These are phyloP conservation scores for Andrena chrysosceles DNA, from an alignment of 2,888 invertebrate species.

Conservation along the genomic window DNA sequence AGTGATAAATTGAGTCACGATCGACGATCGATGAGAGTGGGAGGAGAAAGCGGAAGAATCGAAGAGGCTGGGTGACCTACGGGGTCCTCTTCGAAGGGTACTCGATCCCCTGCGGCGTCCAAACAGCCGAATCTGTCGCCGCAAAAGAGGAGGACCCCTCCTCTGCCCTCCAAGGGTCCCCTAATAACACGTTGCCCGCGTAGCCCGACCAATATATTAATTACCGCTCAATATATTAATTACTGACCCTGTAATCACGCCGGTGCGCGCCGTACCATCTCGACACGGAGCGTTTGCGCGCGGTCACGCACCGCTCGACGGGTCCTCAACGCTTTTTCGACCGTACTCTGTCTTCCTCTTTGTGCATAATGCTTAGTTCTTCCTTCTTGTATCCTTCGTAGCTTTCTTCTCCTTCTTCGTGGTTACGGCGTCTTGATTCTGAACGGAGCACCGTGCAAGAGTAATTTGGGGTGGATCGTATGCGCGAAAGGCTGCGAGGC, in stretches of 20 bases:
- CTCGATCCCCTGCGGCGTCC: not conserved
- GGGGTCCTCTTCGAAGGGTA: not conserved
- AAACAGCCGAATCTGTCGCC: conserved; percentile 72
- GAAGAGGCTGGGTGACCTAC: not conserved
- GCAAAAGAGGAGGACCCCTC: conserved; percentile 42
- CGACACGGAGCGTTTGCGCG: conserved; percentile 52
- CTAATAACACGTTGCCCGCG: conserved; percentile 80
- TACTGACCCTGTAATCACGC: conserved; percentile 81
- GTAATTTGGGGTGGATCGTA: conserved; percentile 24
- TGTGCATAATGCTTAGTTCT: not conserved
- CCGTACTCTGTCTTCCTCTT: conserved; percentile 15
- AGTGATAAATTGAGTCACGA: conserved; percentile 71
- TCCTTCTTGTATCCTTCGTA: not conserved
- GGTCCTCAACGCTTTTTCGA: conserved; percentile 34
- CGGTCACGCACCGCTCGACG: conserved; percentile 49
- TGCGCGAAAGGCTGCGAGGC: not conserved
- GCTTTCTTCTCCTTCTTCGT: conserved; percentile 10
- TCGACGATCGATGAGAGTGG: not conserved
- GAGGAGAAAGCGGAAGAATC: conserved; percentile 29
- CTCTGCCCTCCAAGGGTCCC: conserved; percentile 29
- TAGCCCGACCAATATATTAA: conserved; percentile 81
- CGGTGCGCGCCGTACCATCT: conserved; percentile 75
- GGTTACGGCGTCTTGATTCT: conserved; percentile 20
- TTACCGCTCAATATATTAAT: conserved; percentile 83
- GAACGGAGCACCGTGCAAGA: not conserved